Evolutionary conservation across 1,140 invertebrate species (phyloP), one percentile per base, ranked within the genome.

Genomic region (Drosophila bocki): DNA sequence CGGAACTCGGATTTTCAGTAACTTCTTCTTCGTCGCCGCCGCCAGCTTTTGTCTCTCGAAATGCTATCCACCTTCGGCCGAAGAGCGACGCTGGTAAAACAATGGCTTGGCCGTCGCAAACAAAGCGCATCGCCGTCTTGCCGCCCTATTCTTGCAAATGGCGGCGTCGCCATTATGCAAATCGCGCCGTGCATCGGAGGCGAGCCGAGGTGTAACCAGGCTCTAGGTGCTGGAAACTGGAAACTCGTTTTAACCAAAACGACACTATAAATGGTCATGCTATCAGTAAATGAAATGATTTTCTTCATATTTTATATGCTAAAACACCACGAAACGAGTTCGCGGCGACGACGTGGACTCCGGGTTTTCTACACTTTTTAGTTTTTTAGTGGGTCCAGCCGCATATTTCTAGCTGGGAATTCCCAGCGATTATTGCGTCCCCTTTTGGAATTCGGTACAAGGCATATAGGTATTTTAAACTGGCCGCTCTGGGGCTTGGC

Each of bases 111-210:
- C 19, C 65, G 50, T 39, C 60, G 48, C 54, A 50, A 48, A 74
- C 78, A 78, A 85, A 75, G 65, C 84, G 84, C 84, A 88, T 78
- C 54, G 47, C 53, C 53, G 35, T 57, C 44, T 63, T 35, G 76
- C 63, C 70, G 85, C 69, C 84, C 85, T 69, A 88, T 88, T 88
- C 84, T 90, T 81, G 81, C 78, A 69, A 79, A 85, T 88, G 75
- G 48, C 70, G 63, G 60, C 59, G 80, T 63, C 61, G 61, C 37
- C 64, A 56, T 71, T 87, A 87, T 87, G 84, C 59, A 71, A 87
- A 87, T 88, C 13, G 19, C 3, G 37, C 35, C 53, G 19, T 56
- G 53, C 53, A 56, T 26, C 53, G 53, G 19, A 37, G 51, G 19
- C 51, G 51, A 22, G 51, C 7, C 50, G n/a, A 54, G 39, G 51